These are phyloP conservation scores for Drosophila testacea DNA, from an alignment of 2,888 invertebrate species.

Conservation along the genomic window DNA sequence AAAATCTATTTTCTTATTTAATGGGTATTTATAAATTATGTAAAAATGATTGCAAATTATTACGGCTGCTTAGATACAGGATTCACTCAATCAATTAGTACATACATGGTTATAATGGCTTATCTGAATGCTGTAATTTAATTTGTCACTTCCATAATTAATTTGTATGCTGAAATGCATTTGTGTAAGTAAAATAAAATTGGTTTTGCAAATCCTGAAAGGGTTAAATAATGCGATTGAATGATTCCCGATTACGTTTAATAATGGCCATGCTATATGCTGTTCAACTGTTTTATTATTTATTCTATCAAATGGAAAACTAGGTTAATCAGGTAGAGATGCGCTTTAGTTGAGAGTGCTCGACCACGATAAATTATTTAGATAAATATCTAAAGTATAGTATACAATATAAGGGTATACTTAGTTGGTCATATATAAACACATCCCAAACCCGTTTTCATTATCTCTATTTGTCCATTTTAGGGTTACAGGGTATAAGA, in stretches of 20 bases:
- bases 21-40: conserved; percentile 8
- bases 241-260: conserved; percentile 3
- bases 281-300: conserved; percentile 12
- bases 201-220: conserved; percentile 29
- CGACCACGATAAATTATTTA: neutral
- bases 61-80: conserved; percentile 4
- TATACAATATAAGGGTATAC: too few relatives aligned
- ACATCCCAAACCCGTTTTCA: too few relatives aligned
- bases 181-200: conserved; percentile 19
- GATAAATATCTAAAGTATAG: neutral
- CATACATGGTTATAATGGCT: conserved; percentile 17
- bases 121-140: conserved; percentile 15
- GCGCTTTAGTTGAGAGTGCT: neutral
- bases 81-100: conserved; percentile 19
- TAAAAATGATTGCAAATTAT: conserved; percentile 5
- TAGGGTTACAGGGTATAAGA: conserved; percentile 2
- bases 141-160: conserved; percentile 30
- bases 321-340: neutral
- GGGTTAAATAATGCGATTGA: conserved; percentile 12
- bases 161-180: conserved; percentile 16
- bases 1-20: neutral
- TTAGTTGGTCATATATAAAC: too few relatives aligned
- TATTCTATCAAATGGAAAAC: conserved; percentile 8
- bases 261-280: neutral
- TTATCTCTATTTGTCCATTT: neutral